phyloP scores from a whole-genome alignment of 1,140 invertebrate species.

The Archivesica marissinica region DNA sequence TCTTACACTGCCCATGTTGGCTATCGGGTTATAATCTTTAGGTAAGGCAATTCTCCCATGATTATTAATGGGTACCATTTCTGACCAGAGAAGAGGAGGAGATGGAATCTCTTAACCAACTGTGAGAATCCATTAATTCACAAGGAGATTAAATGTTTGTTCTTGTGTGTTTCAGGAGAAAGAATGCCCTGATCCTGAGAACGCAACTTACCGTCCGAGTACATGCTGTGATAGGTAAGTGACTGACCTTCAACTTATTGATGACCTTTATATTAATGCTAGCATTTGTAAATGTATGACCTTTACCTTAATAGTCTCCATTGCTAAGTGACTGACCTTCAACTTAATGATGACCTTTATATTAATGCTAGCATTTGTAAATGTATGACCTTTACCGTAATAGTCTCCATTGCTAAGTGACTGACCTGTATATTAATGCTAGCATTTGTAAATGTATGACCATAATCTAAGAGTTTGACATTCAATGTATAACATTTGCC shows the following conservation, averaged over 20 bases:
- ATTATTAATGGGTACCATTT: too few relatives aligned
- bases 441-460: not conserved
- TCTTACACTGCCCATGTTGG: too few relatives aligned
- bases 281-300: not conserved
- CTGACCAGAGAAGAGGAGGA: too few relatives aligned
- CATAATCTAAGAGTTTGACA: too few relatives aligned
- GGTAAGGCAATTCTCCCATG: too few relatives aligned
- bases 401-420: not conserved
- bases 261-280: not conserved
- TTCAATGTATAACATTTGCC: too few relatives aligned
- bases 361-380: not conserved
- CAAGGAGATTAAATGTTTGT: too few relatives aligned
- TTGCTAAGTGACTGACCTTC: not conserved
- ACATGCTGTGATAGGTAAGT: constrained; percentile 98
- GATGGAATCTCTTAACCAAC: too few relatives aligned
- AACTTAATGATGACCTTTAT: not conserved
- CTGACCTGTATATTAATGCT: not conserved
- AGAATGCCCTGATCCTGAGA: constrained; percentile 97
- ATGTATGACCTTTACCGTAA: not conserved
- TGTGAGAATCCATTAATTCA: too few relatives aligned
- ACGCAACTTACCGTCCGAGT: constrained; percentile 98
- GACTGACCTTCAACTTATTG: constrained; percentile 12
- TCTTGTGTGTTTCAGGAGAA: constrained; percentile 90
- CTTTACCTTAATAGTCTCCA: not conserved
- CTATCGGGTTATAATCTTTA: too few relatives aligned